Conservation (phyloP, 2,113 vertebrate species). For the Pelusios castaneus region DNA sequence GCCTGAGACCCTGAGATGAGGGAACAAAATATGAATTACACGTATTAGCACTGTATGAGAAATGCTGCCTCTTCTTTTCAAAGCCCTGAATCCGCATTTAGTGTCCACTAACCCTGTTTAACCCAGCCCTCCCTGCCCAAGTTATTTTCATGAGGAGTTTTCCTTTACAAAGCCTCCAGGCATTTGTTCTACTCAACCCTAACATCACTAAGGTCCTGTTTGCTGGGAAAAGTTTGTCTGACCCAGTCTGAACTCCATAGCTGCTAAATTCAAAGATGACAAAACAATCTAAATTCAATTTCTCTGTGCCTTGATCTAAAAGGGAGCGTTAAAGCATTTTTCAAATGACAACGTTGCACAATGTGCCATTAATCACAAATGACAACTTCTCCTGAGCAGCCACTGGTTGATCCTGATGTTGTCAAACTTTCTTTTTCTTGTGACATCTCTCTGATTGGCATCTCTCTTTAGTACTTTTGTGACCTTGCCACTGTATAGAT, state of each 20-base stretch:
- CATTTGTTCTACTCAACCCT: neutral
- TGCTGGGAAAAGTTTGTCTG: neutral
- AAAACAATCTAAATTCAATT: neutral
- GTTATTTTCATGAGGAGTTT: neutral
- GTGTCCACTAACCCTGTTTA: neutral
- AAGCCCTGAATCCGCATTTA: rapidly evolving
- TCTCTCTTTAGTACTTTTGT: constrained; percentile 53
- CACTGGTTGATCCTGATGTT: constrained; percentile 62
- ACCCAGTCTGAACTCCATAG: neutral
- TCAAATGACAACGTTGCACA: constrained; percentile 21
- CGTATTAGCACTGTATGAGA: rapidly evolving
- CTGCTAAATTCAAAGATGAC: neutral
- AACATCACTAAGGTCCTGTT: neutral
- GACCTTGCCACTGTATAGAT: constrained; percentile 65
- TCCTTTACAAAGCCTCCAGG: rapidly evolving
- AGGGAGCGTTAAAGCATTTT: constrained; percentile 23
- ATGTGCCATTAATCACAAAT: constrained; percentile 57
- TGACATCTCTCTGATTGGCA: constrained; percentile 39
- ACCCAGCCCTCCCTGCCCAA: neutral
- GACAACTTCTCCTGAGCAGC: constrained; percentile 51
- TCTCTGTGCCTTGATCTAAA: neutral
- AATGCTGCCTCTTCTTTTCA: neutral
- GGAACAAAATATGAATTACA: neutral
- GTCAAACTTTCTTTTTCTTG: constrained; percentile 70
- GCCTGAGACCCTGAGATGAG: neutral